phyloP scores from a whole-genome alignment of 2,888 invertebrate genomes.

The Epinotia bilunana region DNA sequence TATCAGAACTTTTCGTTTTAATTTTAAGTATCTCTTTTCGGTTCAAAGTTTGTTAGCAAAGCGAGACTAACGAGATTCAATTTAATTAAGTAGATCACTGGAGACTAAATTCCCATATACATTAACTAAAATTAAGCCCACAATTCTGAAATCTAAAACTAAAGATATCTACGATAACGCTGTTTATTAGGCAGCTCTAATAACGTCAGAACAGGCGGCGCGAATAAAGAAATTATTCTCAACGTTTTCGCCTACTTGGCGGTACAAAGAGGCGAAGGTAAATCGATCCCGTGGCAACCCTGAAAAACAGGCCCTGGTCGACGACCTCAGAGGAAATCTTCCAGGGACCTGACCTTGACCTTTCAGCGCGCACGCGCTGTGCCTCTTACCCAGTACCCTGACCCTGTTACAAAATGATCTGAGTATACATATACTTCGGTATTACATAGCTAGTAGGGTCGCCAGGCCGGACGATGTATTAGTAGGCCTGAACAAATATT shows the following conservation, averaged over 20 bases:
- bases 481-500: slow-evolving; percentile 28
- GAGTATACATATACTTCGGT: slow-evolving; percentile 60
- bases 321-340: slow-evolving; percentile 80
- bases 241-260: slow-evolving; percentile 63
- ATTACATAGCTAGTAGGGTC: slow-evolving; percentile 48
- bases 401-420: slow-evolving; percentile 76
- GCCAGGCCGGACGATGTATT: slow-evolving; percentile 30
- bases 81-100: not conserved
- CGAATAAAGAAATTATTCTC: slow-evolving; percentile 24
- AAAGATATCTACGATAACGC: not conserved
- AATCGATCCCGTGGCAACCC: slow-evolving; percentile 70
- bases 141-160: not conserved
- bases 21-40: too few species aligned
- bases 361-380: slow-evolving; percentile 81
- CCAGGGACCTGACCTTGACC: slow-evolving; percentile 82
- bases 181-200: slow-evolving; percentile 6
- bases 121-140: not conserved
- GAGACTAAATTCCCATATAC: too few species aligned
- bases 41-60: too few species aligned
- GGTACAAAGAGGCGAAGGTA: slow-evolving; percentile 74
- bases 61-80: not conserved
- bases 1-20: too few species aligned
- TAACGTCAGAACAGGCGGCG: not conserved
- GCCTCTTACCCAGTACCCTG: slow-evolving; percentile 76
- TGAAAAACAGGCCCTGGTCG: slow-evolving; percentile 76